Evolutionary conservation across 2,113 vertebrate genomes (phyloP).

Genomic region (Isurus oxyrinchus): DNA sequence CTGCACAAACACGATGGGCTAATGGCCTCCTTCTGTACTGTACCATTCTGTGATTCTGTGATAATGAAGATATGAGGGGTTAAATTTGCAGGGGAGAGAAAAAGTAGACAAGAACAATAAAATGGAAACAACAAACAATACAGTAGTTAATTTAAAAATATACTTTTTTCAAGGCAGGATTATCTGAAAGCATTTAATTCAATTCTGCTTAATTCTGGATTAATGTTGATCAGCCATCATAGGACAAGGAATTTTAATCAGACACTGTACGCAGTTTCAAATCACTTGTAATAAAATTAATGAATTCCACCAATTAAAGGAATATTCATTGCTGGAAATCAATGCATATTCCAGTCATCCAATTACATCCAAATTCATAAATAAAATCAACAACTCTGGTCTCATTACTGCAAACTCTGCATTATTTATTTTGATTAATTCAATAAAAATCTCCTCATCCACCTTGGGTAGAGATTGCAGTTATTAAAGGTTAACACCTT

Average conservation of each 20-base stretch:
- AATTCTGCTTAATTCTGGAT: background rate
- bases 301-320: slow-evolving; percentile 3
- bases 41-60: background rate
- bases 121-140: background rate
- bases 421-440: background rate
- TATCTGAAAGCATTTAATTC: background rate
- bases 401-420: background rate
- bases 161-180: background rate
- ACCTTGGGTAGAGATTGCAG: background rate
- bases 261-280: background rate
- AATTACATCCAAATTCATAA: background rate
- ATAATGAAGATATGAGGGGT: background rate
- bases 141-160: background rate
- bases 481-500: no score
- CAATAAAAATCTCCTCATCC: background rate
- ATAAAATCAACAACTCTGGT: background rate
- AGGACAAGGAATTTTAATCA: background rate
- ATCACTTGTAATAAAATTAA: background rate
- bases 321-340: background rate
- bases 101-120: background rate
- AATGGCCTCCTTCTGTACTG: background rate
- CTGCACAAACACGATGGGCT: background rate
- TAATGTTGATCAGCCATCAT: background rate
- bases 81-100: background rate
- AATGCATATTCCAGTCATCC: background rate